These are phyloP conservation scores for Pseudonaja textilis DNA, from an alignment of 2,113 vertebrate species.

Conservation along the genomic window DNA sequence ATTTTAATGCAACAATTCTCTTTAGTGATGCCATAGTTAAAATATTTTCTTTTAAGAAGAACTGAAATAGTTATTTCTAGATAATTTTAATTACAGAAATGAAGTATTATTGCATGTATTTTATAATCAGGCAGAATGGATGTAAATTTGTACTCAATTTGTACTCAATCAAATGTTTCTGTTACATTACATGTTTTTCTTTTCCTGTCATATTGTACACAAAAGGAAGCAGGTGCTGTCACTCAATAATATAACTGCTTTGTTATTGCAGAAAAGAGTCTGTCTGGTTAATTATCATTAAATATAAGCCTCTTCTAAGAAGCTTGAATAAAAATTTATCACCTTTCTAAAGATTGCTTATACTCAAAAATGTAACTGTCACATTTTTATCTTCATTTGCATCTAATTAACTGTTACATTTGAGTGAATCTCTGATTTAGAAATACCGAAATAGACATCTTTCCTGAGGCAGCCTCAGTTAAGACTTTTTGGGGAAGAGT, in stretches of 20 bases:
- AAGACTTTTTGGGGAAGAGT: background rate
- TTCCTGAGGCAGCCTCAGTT: background rate
- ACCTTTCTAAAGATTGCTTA: slow-evolving; percentile 20
- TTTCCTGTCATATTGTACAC: background rate
- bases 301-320: slow-evolving; percentile 26
- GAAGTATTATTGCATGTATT: background rate
- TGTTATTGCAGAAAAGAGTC: slow-evolving; percentile 14
- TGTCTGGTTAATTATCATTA: slow-evolving; percentile 27
- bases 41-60: slow-evolving; percentile 13
- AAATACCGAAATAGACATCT: background rate
- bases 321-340: slow-evolving; percentile 16
- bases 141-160: slow-evolving; percentile 38
- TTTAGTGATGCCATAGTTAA: background rate
- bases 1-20: background rate
- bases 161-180: slow-evolving; percentile 8
- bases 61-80: slow-evolving; percentile 3
- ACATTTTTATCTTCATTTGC: slow-evolving; percentile 1
- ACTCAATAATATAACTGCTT: slow-evolving; percentile 13
- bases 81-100: slow-evolving; percentile 32
- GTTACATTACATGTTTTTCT: slow-evolving; percentile 18
- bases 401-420: background rate
- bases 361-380: background rate
- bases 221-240: slow-evolving; percentile 35
- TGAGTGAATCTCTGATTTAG: slow-evolving; percentile 20
- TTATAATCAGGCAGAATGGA: slow-evolving; percentile 9